Percentiles rank a stretch among this genome's conserved stretches.
Conservation (phyloP, 2,797 vertebrate species). For the Megalops cyprinoides region DNA sequence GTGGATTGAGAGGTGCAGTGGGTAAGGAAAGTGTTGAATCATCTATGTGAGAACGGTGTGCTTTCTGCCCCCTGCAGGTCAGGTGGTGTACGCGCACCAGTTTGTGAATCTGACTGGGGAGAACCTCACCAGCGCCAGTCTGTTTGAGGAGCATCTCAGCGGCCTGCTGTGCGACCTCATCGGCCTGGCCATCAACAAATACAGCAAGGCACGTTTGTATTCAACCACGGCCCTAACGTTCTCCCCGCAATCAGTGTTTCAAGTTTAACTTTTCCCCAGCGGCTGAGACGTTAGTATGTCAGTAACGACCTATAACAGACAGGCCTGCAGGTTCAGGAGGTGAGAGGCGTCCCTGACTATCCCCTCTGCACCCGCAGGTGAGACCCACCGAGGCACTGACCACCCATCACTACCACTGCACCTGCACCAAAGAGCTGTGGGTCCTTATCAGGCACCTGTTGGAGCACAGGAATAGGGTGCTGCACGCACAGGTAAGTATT, state of each 20-base stretch:
- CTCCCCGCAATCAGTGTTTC: too few relatives aligned
- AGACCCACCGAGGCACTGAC: slow-evolving; percentile 85
- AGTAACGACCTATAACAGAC: too few relatives aligned
- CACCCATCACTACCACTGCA: slow-evolving; percentile 80
- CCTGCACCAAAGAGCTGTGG: slow-evolving; percentile 92
- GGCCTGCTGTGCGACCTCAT: slow-evolving; percentile 87
- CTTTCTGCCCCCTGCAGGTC: slow-evolving; percentile 72
- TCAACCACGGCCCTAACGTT: too few relatives aligned
- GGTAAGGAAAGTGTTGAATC: neutral
- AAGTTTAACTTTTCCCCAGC: too few relatives aligned
- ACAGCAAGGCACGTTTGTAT: slow-evolving; percentile 89
- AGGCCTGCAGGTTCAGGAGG: neutral
- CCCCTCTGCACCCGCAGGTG: slow-evolving; percentile 68
- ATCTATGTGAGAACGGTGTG: neutral
- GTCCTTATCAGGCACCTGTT: slow-evolving; percentile 86
- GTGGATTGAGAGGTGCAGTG: neutral
- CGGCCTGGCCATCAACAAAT: slow-evolving; percentile 83
- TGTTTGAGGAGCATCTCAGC: slow-evolving; percentile 91
- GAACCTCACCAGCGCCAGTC: slow-evolving; percentile 86
- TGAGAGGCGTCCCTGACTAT: slow-evolving; percentile 27
- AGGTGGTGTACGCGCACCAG: slow-evolving; percentile 88
- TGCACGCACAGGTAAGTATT: slow-evolving; percentile 83
- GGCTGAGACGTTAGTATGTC: too few relatives aligned
- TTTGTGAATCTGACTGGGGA: slow-evolving; percentile 90
- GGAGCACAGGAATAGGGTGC: slow-evolving; percentile 82